phyloP scores from a whole-genome alignment of 1,140 invertebrate species.

The Drosophila lini region DNA sequence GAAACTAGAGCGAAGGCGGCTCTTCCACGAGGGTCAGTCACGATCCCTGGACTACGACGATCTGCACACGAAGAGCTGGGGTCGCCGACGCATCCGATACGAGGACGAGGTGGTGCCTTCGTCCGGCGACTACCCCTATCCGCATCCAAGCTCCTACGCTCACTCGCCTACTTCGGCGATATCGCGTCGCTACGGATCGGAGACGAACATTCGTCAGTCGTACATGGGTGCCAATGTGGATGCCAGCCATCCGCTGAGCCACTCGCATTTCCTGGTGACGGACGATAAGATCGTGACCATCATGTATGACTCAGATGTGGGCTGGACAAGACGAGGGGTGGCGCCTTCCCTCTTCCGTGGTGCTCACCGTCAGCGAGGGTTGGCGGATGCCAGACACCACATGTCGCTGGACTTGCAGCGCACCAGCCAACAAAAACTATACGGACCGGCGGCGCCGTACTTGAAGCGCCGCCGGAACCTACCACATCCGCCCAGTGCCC shows the following conservation, averaged over 20 bases:
- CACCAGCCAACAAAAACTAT: conserved; percentile 78
- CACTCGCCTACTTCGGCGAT: conserved; percentile 44
- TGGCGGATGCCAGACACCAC: conserved; percentile 62
- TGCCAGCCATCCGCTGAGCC: conserved; percentile 72
- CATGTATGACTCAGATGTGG: conserved; percentile 84
- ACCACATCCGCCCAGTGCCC: conserved; percentile 82
- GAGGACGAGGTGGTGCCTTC: conserved; percentile 69
- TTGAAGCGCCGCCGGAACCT: conserved; percentile 73
- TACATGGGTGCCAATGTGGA: conserved; percentile 82
- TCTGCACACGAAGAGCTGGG: conserved; percentile 80
- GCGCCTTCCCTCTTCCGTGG: conserved; percentile 71
- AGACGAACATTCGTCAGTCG: conserved; percentile 82
- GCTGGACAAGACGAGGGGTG: conserved; percentile 83
- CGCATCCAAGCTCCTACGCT: conserved; percentile 31
- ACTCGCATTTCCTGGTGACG: conserved; percentile 84
- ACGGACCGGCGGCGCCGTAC: conserved; percentile 75
- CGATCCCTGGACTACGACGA: conserved; percentile 81
- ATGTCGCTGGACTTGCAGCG: conserved; percentile 80
- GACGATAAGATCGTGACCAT: conserved; percentile 84
- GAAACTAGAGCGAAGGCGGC: conserved; percentile 71
- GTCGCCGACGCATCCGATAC: conserved; percentile 75
- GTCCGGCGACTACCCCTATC: conserved; percentile 40
- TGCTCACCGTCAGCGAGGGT: conserved; percentile 57
- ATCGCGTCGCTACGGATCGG: conserved; percentile 75
- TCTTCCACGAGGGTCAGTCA: conserved; percentile 80